Evolutionary conservation across 92 coral and sea anemone species (phyloP), one percentile per base, ranked within the genome.

Genomic region (Heliopora coerulea): DNA sequence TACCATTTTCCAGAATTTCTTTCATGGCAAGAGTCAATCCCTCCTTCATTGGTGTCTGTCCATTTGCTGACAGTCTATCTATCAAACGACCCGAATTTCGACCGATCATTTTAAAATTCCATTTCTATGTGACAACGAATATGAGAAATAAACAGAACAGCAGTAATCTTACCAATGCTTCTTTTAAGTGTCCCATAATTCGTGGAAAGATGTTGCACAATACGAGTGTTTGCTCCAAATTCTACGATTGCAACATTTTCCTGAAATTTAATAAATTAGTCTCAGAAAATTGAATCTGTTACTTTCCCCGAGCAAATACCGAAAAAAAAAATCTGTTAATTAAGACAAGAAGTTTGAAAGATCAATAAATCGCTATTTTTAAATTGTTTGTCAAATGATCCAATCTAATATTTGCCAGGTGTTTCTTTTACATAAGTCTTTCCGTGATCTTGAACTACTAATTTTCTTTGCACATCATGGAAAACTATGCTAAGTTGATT

Each of bases 191-290:
- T 58, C 1, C 21, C 30, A 73, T 86, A 86, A 59, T 86, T 78
- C 13, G 87, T 86, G 24, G 90, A 72, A 35, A 86, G 50, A n/a
- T 65, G 75, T 56, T 86, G 81, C 32, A 86, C 80, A 68, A 86
- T 34, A 37, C 83, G 87, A 8, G 87, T 83, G 42, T 46, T 86
- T 68, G 73, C 83, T 4, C 90, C 90, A 68, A 86, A 86, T 40
- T 79, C 85, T 19, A 86, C 87, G 35, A 86, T 80, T 5, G 87
- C 90, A 41, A 86, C 85, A 62, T 86, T 86, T 79, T 86, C 90
- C 90, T 86, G 61, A 13, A 75, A 27, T 28, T 14, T 3, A 67
- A 44, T 18, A 23, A 17, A n/a, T n/a, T n/a, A n/a, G n/a, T n/a
- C n/a, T n/a, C n/a, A n/a, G n/a, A n/a, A n/a, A n/a, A n/a, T n/a